Conservation (phyloP, 2,113 vertebrate genomes). For the Ornithorhynchus anatinus region DNA sequence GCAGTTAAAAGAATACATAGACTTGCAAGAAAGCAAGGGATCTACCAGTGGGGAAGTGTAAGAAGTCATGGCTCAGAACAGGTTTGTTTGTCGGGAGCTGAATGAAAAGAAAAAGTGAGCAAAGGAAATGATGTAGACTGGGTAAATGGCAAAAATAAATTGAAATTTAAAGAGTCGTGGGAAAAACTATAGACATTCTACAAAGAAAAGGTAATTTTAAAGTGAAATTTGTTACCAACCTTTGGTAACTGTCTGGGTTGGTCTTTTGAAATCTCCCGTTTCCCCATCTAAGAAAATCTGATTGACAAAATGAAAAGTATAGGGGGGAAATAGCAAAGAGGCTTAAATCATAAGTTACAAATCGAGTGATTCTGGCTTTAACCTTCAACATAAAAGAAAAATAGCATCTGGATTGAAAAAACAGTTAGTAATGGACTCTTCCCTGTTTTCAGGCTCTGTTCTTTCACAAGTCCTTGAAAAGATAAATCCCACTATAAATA, state of each 20-base stretch:
- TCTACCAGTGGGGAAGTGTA: too few species aligned
- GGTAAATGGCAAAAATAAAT: background rate
- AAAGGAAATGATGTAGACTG: background rate
- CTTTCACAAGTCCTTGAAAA: constrained; percentile 40
- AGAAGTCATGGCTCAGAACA: background rate
- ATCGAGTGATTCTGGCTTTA: constrained; percentile 38
- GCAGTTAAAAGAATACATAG: too few species aligned
- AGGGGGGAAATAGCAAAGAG: constrained; percentile 41
- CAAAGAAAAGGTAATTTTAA: constrained; percentile 15
- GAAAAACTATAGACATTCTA: constrained; percentile 12
- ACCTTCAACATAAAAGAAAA: constrained; percentile 49
- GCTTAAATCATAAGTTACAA: constrained; percentile 41
- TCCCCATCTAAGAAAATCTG: constrained; percentile 43
- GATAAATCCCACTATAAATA: constrained; percentile 35
- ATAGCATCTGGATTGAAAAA: constrained; percentile 16
- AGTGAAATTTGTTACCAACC: constrained; percentile 21
- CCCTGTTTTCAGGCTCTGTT: constrained; percentile 34
- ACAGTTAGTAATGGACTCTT: constrained; percentile 42
- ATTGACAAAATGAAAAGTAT: constrained; percentile 27
- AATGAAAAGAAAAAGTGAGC: background rate
- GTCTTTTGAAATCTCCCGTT: constrained; percentile 33
- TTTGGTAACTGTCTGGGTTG: constrained; percentile 25
- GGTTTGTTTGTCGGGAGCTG: background rate
- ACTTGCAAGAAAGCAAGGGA: too few species aligned
- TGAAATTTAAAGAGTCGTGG: background rate